phyloP scores from a whole-genome alignment of 2,888 invertebrate genomes.

The Latrodectus hesperus region DNA sequence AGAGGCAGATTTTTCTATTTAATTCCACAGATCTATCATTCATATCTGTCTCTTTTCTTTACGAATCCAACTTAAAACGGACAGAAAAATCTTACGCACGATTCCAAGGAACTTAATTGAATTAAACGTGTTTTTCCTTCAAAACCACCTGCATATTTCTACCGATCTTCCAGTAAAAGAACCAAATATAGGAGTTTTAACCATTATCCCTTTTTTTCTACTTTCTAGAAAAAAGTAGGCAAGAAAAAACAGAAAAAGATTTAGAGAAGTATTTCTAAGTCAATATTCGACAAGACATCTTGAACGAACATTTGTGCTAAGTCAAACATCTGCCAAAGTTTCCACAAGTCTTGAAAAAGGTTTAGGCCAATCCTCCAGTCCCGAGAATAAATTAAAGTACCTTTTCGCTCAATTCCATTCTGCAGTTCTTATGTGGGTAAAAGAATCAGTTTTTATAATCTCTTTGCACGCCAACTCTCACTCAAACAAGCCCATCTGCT shows the following conservation, averaged over 20 bases:
- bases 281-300: conserved; percentile 38
- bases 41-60: too few species aligned
- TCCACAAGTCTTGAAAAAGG: neutral
- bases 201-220: neutral
- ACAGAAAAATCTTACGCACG: neutral
- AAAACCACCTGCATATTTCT: neutral
- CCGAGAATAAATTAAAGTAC: neutral
- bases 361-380: neutral
- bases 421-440: too few species aligned
- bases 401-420: neutral
- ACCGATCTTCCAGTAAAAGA: neutral
- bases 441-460: neutral
- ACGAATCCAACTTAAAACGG: too few species aligned
- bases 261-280: neutral
- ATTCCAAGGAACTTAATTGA: neutral
- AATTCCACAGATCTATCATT: too few species aligned
- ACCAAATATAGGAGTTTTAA: neutral
- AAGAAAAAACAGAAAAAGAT: neutral
- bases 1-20: too few species aligned
- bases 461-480: neutral
- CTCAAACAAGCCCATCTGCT: neutral
- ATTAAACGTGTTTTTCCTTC: neutral
- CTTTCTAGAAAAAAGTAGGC: neutral
- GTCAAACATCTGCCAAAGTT: conserved; percentile 42
- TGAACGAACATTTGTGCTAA: conserved; percentile 17